phyloP scores from a whole-genome alignment of 53 echinoderm and acorn worm species.

The Apostichopus leukothele region DNA sequence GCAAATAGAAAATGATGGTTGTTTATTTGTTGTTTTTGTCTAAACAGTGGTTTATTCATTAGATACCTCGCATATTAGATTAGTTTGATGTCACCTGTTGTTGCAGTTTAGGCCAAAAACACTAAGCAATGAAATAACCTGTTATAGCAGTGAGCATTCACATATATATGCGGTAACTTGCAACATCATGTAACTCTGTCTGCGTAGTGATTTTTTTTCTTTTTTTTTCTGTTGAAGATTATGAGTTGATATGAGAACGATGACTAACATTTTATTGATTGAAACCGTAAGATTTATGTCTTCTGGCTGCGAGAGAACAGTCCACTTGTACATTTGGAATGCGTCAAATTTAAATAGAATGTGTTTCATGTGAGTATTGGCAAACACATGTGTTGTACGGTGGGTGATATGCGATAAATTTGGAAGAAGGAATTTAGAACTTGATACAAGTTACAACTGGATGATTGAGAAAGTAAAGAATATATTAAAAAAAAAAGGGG shows the following conservation, averaged over 20 bases:
- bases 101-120: too few relatives aligned
- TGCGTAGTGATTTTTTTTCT: not conserved
- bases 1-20: too few relatives aligned
- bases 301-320: not conserved
- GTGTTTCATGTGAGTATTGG: not conserved
- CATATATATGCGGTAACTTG: too few relatives aligned
- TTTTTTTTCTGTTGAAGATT: not conserved
- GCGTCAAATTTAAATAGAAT: not conserved
- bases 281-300: not conserved
- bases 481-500: not conserved
- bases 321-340: not conserved
- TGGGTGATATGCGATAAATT: too few relatives aligned
- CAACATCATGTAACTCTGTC: not conserved
- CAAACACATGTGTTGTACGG: not conserved
- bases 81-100: too few relatives aligned
- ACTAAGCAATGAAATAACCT: too few relatives aligned
- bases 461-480: not conserved
- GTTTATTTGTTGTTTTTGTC: too few relatives aligned
- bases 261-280: not conserved
- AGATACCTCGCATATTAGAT: too few relatives aligned
- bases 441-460: not conserved
- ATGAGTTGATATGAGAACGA: not conserved
- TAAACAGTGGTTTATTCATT: too few relatives aligned
- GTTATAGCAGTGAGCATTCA: too few relatives aligned
- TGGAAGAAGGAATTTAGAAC: not conserved